Base-by-base conservation (phyloP, 2,797 vertebrate genomes). In the Oreonectes daqikongensis region DNA sequence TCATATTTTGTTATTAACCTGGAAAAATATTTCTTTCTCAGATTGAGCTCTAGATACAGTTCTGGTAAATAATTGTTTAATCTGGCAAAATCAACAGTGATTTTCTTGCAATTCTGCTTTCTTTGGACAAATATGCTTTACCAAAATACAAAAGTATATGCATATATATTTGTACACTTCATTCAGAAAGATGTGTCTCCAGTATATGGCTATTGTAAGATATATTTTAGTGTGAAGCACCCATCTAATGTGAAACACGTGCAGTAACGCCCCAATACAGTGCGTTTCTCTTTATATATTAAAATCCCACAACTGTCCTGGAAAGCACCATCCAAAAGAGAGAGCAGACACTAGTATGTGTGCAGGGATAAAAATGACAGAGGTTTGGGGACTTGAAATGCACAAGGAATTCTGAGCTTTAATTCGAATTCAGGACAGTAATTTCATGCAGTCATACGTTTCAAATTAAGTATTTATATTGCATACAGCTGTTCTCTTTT, bases 161-260 rank as follows among this genome's bases (percentile, higher is more conserved):
- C 7, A 35, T 35, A 8, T 35, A 35, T 1, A 17, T 10, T 1
- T 3, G 2, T 52, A 38, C 1, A 32, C n/a, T 38, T 40, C 24
- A 74, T 55, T 30, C 20, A n/a, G 42, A 73, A 26, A 6, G 2
- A 18, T 32, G 22, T 53, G 50, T 72, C 64, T 63, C 26, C 55
- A 32, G 11, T n/a, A 68, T 53, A 78, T 26, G 48, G 59, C 46
- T 72, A 63, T 35, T 67, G 30, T 9, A 72, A 18, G 44, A 40
- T 59, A 50, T n/a, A 11, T 50, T 44, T 69, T 48, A 66, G 14
- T 18, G 68, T 71, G n/a, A 57, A 63, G 48, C 35, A 35, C 40
- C 11, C 63, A 64, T 70, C 20, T 79, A 84, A 84, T 72, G 64
- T 38, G 35, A 77, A 84, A 81, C 85, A 87, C 17, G 83, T 66